Percentiles rank a stretch among this genome's conserved stretches.
These are phyloP conservation scores for Regulus satrapa DNA, from an alignment of 2,113 vertebrate genomes.

Conservation along the genomic window DNA sequence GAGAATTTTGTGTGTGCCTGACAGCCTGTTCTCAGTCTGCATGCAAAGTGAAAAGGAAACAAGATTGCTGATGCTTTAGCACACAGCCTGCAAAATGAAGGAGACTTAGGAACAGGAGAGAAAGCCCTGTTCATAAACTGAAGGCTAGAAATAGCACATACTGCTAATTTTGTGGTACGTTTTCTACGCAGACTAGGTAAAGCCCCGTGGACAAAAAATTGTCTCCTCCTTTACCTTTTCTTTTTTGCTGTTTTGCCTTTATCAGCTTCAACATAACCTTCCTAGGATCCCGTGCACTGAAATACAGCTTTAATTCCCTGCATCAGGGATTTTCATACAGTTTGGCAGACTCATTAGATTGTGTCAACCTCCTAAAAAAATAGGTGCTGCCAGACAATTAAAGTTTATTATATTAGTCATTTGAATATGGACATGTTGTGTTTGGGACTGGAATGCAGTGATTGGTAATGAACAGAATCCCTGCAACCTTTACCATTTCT, in stretches of 20 bases:
- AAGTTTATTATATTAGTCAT: constrained; percentile 26
- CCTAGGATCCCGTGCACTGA: background rate
- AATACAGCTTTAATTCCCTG: background rate
- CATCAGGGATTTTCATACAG: constrained; percentile 16
- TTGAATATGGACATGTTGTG: constrained; percentile 21
- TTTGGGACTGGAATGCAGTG: background rate
- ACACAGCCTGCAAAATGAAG: constrained; percentile 22
- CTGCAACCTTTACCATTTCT: background rate
- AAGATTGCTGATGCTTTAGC: background rate
- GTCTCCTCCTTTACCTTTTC: background rate
- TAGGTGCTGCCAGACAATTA: constrained; percentile 45
- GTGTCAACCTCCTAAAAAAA: constrained; percentile 13
- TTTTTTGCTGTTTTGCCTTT: background rate
- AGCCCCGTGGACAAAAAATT: background rate
- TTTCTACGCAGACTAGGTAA: constrained; percentile 4
- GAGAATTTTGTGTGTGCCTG: background rate
- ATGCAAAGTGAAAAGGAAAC: background rate
- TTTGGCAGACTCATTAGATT: constrained; percentile 26
- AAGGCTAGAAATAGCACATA: constrained; percentile 52
- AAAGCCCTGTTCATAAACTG: constrained; percentile 53
- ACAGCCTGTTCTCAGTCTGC: background rate
- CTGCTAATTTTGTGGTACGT: constrained; percentile 3
- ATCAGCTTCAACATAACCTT: background rate
- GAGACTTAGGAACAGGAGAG: background rate
- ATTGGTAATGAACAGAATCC: background rate